phyloP scores from a whole-genome alignment of 2,888 invertebrate species.

The Eristalis tenax region DNA sequence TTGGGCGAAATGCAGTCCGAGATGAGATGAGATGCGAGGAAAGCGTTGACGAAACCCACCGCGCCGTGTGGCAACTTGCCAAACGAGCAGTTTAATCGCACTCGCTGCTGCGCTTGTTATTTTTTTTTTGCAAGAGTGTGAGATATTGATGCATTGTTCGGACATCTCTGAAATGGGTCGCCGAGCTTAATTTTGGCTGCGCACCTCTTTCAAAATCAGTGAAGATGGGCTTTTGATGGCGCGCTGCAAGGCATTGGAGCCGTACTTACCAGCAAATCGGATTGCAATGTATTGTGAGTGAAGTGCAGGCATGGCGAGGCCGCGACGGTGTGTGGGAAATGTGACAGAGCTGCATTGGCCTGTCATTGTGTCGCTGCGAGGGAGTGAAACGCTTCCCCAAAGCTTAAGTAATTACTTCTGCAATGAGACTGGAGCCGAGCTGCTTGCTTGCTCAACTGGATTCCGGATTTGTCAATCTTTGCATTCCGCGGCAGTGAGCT shows the following conservation, averaged over 20 bases:
- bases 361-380: not conserved
- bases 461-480: not conserved
- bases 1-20: not conserved
- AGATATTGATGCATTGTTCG: constrained; percentile 44
- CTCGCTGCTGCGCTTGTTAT: not conserved
- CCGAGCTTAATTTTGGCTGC: constrained; percentile 1
- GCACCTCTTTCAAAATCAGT: not conserved
- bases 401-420: not conserved
- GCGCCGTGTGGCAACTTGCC: constrained; percentile 5
- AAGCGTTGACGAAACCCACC: not conserved
- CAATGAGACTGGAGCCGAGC: not conserved
- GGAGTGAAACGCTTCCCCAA: not conserved
- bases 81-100: constrained; percentile 1
- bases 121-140: constrained; percentile 29
- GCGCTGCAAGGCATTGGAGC: not conserved
- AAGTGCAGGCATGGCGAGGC: not conserved
- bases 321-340: not conserved
- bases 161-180: constrained; percentile 12
- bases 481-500: not conserved
- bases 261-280: not conserved
- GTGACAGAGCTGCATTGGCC: not conserved
- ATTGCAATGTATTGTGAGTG: not conserved
- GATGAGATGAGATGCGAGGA: not conserved
- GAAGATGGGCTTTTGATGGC: not conserved
- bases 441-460: not conserved